A percentile compares a stretch with the other conserved stretches of the same genome.
phyloP scores from a whole-genome alignment of 2,113 vertebrate species.

The Pantherophis guttatus region DNA sequence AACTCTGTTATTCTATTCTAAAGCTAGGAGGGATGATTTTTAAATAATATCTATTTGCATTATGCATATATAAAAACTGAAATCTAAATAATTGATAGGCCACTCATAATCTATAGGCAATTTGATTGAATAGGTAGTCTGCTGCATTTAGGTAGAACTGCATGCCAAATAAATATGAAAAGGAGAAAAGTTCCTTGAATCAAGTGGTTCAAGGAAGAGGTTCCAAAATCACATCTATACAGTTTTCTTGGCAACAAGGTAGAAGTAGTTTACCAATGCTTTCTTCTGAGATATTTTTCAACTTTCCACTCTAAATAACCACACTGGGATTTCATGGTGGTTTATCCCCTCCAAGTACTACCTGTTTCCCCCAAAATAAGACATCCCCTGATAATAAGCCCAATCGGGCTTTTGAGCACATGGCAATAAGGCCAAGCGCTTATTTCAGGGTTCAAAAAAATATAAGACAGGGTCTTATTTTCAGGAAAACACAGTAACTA shows the following conservation, averaged over 20 bases:
- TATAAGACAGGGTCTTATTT: too few relatives aligned
- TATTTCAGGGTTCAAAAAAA: too few relatives aligned
- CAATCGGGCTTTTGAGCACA: too few relatives aligned
- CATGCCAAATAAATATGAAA: background rate
- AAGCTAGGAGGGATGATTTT: background rate
- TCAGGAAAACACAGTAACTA: too few relatives aligned
- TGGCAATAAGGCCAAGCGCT: too few relatives aligned
- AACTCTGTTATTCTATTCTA: too few relatives aligned
- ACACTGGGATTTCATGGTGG: background rate
- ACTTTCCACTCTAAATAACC: background rate
- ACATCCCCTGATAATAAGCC: too few relatives aligned
- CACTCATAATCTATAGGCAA: background rate
- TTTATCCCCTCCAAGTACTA: background rate
- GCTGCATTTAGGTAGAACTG: background rate
- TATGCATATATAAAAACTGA: background rate
- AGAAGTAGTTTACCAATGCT: background rate
- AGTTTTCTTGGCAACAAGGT: background rate
- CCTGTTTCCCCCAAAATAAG: too few relatives aligned
- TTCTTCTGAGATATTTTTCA: background rate
- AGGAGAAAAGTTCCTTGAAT: background rate
- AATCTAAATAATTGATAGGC: background rate
- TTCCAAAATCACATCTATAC: background rate
- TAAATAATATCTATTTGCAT: background rate
- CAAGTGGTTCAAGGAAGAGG: background rate
- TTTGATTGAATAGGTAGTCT: background rate